Evolutionary conservation across 1,140 invertebrate genomes (phyloP).

Genomic region (Protaetia brevitarsis): DNA sequence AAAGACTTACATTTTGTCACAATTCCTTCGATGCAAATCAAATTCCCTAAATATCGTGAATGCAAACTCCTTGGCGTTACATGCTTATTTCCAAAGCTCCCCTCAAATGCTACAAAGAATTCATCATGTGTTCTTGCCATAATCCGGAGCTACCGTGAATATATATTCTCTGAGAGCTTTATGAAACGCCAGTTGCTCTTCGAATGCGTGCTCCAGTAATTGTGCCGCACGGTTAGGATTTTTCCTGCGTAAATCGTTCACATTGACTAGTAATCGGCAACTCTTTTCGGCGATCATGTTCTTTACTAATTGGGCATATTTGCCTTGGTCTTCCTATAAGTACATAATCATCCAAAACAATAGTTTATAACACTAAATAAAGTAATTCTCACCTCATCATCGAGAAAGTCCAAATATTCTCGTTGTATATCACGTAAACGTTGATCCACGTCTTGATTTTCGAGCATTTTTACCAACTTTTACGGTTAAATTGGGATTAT

Average conservation of each 20-base stretch:
- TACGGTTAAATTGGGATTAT: too few species aligned
- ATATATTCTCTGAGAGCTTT: conserved; percentile 89
- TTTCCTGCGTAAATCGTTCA: conserved; percentile 92
- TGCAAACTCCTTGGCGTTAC: conserved; percentile 92
- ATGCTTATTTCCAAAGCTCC: conserved; percentile 96
- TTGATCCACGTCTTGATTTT: conserved; percentile 61
- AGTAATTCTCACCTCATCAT: conserved; percentile 75
- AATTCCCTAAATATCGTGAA: conserved; percentile 80
- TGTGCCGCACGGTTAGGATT: conserved; percentile 74
- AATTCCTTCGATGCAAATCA: conserved; percentile 98
- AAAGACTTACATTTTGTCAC: conserved; percentile 83
- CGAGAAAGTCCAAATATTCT: conserved; percentile 94
- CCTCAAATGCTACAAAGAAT: conserved; percentile 95
- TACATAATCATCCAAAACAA: conserved; percentile 27
- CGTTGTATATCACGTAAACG: conserved; percentile 75
- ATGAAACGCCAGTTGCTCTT: conserved; percentile 91
- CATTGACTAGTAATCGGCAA: conserved; percentile 81
- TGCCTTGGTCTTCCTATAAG: conserved; percentile 78
- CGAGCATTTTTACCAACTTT: conserved; percentile 43
- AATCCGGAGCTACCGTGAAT: conserved; percentile 75
- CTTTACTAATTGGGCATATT: conserved; percentile 81
- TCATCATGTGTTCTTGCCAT: conserved; percentile 81
- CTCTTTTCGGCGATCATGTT: conserved; percentile 87
- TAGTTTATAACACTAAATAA: not conserved
- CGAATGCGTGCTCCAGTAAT: conserved; percentile 86